Evolutionary conservation across 2,888 invertebrate genomes (phyloP), one percentile per base, ranked within the genome.

Genomic region (Agrilus cyanescens): DNA sequence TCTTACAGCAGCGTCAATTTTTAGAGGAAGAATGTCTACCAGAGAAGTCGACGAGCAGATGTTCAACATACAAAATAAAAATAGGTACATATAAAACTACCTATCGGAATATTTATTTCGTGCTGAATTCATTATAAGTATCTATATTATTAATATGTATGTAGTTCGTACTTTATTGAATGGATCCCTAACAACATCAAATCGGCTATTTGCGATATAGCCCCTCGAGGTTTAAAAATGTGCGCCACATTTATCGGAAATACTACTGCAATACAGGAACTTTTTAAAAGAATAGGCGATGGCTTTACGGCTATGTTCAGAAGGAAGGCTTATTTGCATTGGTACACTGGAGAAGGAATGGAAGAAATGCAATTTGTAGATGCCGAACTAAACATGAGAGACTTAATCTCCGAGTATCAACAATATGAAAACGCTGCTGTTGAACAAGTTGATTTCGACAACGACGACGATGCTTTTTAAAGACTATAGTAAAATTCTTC

Each of bases 1-100:
- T 67, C 72, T 89, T 44, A 88, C 88, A 0, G 86, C 84, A 12
- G 86, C 88, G 30, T 82, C 84, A 55, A 85, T 89, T 59, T 83
- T 84, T 67, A 63, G 84, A 61, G 88, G 88, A 38, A 63, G 75
- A 53, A 84, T 78, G 71, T 76, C 75, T 4, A 77, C 75, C 60
- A 74, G 73, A 53, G 75, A 76, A 58, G 74, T 77, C 10, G 69
- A 73, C 48, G 70, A 72, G 47, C 69, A 70, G 65, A 79, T 82
- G 78, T 58, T 75, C 46, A 78, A 78, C 56, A 72, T 81, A 12
- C 78, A 79, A 56, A 74, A 75, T 62, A 80, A 76, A 59, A 80
- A 81, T 62, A 45, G 25, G 25, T 25, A 25, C 25, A 25, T 25
- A 25, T 5, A 7, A 20, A 5, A 3, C 7, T 20, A 7, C 6